Conservation (phyloP, 2,113 vertebrate genomes). For the Coryphaenoides rupestris region DNA sequence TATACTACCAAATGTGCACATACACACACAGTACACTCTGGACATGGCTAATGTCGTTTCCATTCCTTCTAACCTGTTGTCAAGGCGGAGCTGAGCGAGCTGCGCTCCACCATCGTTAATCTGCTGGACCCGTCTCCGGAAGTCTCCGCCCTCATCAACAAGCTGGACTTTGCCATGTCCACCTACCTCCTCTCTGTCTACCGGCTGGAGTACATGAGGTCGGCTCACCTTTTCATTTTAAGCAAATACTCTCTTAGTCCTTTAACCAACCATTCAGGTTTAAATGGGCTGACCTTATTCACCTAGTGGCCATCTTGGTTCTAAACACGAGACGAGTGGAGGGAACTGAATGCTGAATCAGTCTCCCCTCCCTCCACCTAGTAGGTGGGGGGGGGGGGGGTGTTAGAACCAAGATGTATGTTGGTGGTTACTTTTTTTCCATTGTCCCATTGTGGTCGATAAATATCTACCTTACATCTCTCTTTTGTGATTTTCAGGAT, state of each 20-base stretch:
- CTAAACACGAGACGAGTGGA: too few relatives aligned
- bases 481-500: constrained; percentile 71
- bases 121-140: constrained; percentile 90
- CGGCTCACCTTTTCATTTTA: background rate
- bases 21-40: background rate
- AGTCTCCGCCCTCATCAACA: constrained; percentile 88
- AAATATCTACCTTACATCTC: background rate
- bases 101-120: constrained; percentile 89
- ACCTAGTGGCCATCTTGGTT: too few relatives aligned
- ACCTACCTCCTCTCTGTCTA: constrained; percentile 96
- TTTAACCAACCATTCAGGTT: too few relatives aligned
- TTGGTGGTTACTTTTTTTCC: too few relatives aligned
- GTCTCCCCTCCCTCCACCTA: too few relatives aligned
- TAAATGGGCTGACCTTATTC: too few relatives aligned
- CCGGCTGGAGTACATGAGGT: constrained; percentile 96
- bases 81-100: constrained; percentile 88
- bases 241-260: too few relatives aligned
- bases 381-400: too few relatives aligned
- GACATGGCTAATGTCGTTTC: background rate
- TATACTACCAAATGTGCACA: background rate
- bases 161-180: constrained; percentile 96
- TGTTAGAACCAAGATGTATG: too few relatives aligned
- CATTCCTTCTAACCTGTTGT: constrained; percentile 4
- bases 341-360: too few relatives aligned
- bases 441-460: background rate